phyloP scores from a whole-genome alignment of 2,888 invertebrate species.

The Noctua fimbriata region DNA sequence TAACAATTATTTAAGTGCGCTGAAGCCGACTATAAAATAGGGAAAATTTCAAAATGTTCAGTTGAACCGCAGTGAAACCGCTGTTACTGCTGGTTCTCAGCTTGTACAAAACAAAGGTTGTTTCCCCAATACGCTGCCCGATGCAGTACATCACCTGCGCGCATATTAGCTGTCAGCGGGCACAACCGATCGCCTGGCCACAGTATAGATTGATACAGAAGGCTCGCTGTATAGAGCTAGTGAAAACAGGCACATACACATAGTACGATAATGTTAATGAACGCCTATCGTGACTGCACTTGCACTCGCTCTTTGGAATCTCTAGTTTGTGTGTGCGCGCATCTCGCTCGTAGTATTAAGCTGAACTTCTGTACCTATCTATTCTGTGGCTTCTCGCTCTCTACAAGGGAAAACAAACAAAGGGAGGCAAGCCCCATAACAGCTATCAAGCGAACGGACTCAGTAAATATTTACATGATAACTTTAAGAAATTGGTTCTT shows the following conservation, averaged over 20 bases:
- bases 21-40: constrained; percentile 19
- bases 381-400: constrained; percentile 58
- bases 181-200: constrained; percentile 73
- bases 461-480: constrained; percentile 78
- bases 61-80: constrained; percentile 5
- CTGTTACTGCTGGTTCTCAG: constrained; percentile 21
- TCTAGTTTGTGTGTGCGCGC: too few species aligned
- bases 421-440: constrained; percentile 74
- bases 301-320: background rate
- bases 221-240: background rate
- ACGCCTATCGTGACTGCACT: background rate
- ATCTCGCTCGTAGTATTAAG: background rate
- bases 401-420: constrained; percentile 79
- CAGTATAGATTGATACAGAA: constrained; percentile 6
- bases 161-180: constrained; percentile 83
- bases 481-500: constrained; percentile 60
- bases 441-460: constrained; percentile 74
- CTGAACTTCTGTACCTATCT: constrained; percentile 3
- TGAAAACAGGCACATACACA: background rate
- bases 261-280: background rate
- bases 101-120: constrained; percentile 54
- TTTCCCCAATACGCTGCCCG: constrained; percentile 67
- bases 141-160: constrained; percentile 78
- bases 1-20: constrained; percentile 11
- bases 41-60: constrained; percentile 9